Base-by-base conservation (phyloP, 1,140 invertebrate genomes). In the Globodera ellingtonae region DNA sequence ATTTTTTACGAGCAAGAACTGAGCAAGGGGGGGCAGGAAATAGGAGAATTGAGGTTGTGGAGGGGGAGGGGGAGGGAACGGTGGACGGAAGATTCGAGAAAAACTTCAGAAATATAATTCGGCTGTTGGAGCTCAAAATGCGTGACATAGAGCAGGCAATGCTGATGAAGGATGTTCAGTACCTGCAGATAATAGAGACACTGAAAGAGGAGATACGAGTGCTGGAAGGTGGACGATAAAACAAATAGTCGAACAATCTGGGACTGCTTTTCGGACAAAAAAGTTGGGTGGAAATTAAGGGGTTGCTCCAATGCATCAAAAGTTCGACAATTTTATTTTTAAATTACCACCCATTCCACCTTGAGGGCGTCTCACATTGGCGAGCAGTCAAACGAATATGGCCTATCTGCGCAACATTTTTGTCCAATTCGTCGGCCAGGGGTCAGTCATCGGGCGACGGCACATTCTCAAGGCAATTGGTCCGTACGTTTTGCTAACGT, bases 331-430 rank as follows among this genome's bases (percentile, higher is more conserved):
- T 59, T 76, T 47, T 13, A 35, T 13, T 77, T 8, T 0, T 0
- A 7, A 18, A 8, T 21, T 70, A 9, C 66, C 21, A 5, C 69
- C 10, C 6, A 13, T 81, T 78, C 84, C 65, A 6, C 67, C 35
- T 35, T 35, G 35, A 86, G 85, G 85, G n/a, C 82, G 82, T 75
- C 69, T 87, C 10, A 78, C 62, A 9, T 67, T 87, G 21, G 78
- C 78, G 47, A 77, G 52, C 48, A 66, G 83, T 21, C 77, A 89
- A n/a, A 79, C 82, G 24, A 87, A 88, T 76, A 80, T 87, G 50
- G 87, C 88, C 72, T 87, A 87, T 84, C 79, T 87, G 15, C 82
- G 86, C 15, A 87, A 87, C 59, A 88, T 89, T 50, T 87, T 87
- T 75, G 81, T 87, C 9, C 87, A 89, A 74, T 87, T 87, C 70